Conservation (phyloP, 2,113 vertebrate genomes). For the Anguilla rostrata region DNA sequence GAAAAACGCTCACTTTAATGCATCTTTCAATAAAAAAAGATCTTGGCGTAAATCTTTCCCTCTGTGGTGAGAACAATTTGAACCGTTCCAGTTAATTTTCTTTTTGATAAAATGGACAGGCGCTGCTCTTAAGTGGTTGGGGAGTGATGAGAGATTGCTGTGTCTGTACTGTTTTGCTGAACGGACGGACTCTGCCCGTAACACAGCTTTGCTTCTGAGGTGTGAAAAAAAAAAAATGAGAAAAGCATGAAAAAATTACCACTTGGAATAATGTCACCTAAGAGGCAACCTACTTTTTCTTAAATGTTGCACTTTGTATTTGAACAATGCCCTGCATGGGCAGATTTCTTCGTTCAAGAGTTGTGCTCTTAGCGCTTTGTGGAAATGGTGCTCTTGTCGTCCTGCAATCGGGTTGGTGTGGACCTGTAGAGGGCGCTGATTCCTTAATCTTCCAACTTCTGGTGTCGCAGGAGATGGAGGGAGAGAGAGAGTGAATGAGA, state of each 20-base stretch:
- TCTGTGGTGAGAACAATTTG: not conserved
- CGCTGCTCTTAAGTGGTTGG: not conserved
- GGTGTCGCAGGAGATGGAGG: not conserved
- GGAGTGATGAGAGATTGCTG: not conserved
- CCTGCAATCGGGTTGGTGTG: not conserved
- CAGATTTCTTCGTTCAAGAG: not conserved
- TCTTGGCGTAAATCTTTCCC: too few species aligned
- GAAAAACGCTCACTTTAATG: not conserved
- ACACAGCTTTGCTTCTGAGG: not conserved
- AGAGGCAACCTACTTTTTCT: not conserved
- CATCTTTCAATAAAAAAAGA: too few species aligned
- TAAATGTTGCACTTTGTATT: not conserved
- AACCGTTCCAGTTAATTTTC: not conserved
- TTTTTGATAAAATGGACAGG: not conserved
- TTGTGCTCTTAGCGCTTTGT: not conserved
- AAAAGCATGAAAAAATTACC: not conserved
- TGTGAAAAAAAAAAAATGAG: not conserved
- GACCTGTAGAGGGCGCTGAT: constrained; percentile 4
- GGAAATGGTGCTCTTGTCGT: not conserved
- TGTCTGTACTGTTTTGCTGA: not conserved
- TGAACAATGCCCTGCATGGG: not conserved
- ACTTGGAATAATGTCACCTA: not conserved
- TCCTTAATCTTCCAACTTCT: constrained; percentile 14
- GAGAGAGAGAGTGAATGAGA: too few species aligned
- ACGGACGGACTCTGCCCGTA: not conserved